Percentiles rank a stretch among this genome's conserved stretches.
Evolutionary conservation across 1,140 invertebrate species (phyloP).

Genomic region (Helicoverpa armigera): DNA sequence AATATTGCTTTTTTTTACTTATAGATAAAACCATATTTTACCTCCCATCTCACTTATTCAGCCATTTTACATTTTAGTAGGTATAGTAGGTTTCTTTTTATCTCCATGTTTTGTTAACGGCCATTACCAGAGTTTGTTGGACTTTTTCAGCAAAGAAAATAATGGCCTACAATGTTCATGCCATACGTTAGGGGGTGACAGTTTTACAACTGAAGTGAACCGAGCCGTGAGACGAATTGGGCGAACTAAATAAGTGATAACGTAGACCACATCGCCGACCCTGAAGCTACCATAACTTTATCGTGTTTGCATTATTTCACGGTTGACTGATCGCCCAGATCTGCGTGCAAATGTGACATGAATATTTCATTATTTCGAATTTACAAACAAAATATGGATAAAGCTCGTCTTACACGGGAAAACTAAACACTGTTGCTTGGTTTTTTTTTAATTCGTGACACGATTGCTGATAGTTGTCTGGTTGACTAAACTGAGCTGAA

Average conservation of each 20-base stretch:
- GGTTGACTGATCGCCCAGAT: constrained; percentile 74
- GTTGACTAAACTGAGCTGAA: not conserved
- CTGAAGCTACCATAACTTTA: constrained; percentile 81
- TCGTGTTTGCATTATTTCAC: constrained; percentile 83
- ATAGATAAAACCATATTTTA: too few relatives aligned
- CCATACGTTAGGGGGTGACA: not conserved
- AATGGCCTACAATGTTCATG: not conserved
- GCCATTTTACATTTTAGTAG: too few relatives aligned
- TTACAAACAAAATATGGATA: constrained; percentile 53
- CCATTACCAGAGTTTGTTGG: too few relatives aligned
- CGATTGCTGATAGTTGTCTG: not conserved
- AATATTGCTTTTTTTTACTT: too few relatives aligned
- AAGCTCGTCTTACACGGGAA: not conserved
- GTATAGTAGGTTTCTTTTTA: too few relatives aligned
- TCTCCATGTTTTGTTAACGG: too few relatives aligned
- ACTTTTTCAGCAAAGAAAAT: too few relatives aligned
- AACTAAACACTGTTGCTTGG: not conserved
- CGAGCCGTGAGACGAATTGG: not conserved
- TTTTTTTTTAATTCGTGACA: too few relatives aligned
- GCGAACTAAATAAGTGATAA: constrained; percentile 32
- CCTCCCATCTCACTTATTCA: too few relatives aligned
- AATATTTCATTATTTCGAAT: constrained; percentile 71
- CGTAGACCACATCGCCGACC: constrained; percentile 42
- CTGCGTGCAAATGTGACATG: constrained; percentile 73
- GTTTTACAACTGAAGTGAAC: constrained; percentile 16